Evolutionary conservation across 2,888 invertebrate genomes (phyloP), one percentile per base, ranked within the genome.

Genomic region (Dasysyrphus albostriatus): DNA sequence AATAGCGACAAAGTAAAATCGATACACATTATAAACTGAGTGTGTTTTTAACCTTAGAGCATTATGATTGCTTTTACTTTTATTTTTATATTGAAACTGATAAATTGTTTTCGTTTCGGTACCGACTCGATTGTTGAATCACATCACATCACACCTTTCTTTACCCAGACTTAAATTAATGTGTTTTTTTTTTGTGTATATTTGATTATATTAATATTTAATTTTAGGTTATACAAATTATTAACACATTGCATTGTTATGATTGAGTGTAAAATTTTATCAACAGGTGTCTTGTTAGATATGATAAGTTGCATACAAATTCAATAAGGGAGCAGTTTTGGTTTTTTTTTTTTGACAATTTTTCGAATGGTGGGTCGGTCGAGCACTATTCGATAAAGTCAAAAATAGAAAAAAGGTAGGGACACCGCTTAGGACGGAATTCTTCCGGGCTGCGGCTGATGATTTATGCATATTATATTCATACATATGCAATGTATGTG

Each of bases 1-100:
- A 67, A 65, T 49, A 61, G 72, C 80, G 80, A 44, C 70, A 72
- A 83, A 79, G 63, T 49, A 63, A 82, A 76, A 75, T 75, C 79
- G 70, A 24, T 24, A 24, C 24, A 24, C 24, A 24, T 24, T 2
- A 79, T 83, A 74, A 83, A 49, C 24, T 8, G 44, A 29, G 29
- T 29, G 63, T 29, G 29, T 58, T 16, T 58, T 32, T 10, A 37
- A 12, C 16, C 39, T 59, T 59, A 59, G 59, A 39, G 59, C 19
- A 24, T 59, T 59, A 19, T 59, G 58, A 37, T 59, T 16, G 58
- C 32, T 59, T 59, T 59, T 59, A 54, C 51, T 54, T 54, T 54
- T 54, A 54, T 54, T 54, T 54, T 54, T 54, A 54, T 54, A 14
- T 29, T 54, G 0, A 29, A 54, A 54, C 14, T 54, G 24, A 54